Base-by-base conservation (phyloP, 1,140 invertebrate genomes). In the Lordiphosa clarofinis region DNA sequence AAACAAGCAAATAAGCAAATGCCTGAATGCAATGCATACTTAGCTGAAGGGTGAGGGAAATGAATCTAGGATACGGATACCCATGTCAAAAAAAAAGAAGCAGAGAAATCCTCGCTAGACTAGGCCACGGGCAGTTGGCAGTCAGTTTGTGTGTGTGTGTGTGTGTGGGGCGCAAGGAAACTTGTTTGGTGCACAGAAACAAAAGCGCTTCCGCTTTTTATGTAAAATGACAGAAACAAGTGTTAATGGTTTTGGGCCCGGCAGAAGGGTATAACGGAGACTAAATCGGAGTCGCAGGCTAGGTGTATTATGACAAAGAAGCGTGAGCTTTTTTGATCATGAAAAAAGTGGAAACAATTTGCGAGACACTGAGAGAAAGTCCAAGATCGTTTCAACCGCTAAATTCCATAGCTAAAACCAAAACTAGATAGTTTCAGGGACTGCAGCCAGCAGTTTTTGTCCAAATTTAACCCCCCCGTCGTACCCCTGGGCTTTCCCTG, bases 201-300 rank as follows among this genome's bases (percentile, higher is more conserved):
- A 81, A 81, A 81, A 75, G 76, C 76, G 76, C 67, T 81, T 81
- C 76, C 76, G 76, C 76, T 82, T 82, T 75, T 75, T 76, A 82
- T 81, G 72, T 75, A 82, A 82, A 81, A 75, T 82, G 76, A 81
- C 76, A 81, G 76, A 81, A 81, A 81, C 76, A 81, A 81, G 76
- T 82, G 76, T 81, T 81, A 81, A 81, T 81, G 76, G 76, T 82
- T 81, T 81, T 72, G 58, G 71, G 76, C 58, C 82, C 75, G 82
- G 72, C 24, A 21, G 4, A 12, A 35, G 50, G 15, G 40, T 10
- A 39, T 15, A 19, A 4, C n/a, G 10, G 11, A 39, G 42, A 21
- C 21, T 21, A 9, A 44, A 53, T 4, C 21, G 21, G 21, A 21
- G 21, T 21, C 21, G 1, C 15, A 15, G 15, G 15, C 15, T 15